These are phyloP conservation scores for Archocentrus centrarchus DNA, from an alignment of 2,113 vertebrate species.

Conservation along the genomic window DNA sequence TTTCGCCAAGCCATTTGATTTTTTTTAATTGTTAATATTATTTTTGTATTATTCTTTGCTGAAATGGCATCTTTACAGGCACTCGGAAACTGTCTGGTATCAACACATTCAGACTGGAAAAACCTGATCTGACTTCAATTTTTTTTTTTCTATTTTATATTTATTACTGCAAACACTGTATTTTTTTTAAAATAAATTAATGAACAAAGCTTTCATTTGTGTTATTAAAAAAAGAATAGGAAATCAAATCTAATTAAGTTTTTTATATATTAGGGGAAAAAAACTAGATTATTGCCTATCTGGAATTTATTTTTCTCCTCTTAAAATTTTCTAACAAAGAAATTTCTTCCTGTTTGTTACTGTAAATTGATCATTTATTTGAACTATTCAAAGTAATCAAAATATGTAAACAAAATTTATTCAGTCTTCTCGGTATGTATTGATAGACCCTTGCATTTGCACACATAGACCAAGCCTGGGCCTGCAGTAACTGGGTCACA, in stretches of 20 bases:
- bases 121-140: neutral
- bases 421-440: neutral
- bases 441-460: slow-evolving; percentile 1
- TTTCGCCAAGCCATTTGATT: neutral
- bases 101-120: neutral
- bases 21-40: neutral
- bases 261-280: neutral
- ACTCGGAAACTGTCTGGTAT: neutral
- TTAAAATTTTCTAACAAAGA: neutral
- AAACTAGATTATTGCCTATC: neutral
- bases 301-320: neutral
- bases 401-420: neutral
- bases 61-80: slow-evolving; percentile 1
- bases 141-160: neutral
- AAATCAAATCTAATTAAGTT: neutral
- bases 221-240: neutral
- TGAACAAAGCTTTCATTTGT: neutral
- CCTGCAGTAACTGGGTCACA: slow-evolving; percentile 78
- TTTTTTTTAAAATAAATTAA: neutral
- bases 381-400: slow-evolving; percentile 15
- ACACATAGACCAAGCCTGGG: slow-evolving; percentile 28
- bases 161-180: neutral
- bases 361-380: neutral
- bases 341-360: neutral
- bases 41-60: neutral